Percentiles rank a stretch among this genome's conserved stretches.
Evolutionary conservation across 2,888 invertebrate species (phyloP).

Genomic region (Ochropacha duplaris): DNA sequence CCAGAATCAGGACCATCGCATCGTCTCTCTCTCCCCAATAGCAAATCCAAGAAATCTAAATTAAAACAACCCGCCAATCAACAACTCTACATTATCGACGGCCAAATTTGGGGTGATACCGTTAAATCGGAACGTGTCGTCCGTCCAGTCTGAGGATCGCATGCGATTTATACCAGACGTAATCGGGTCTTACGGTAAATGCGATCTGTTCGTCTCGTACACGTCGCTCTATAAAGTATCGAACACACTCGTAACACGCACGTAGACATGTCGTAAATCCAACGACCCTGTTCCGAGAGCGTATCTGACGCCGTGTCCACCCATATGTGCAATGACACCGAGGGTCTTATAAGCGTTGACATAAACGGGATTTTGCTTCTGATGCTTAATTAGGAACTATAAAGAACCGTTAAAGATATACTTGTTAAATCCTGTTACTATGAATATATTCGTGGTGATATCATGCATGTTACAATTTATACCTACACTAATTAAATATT

Average conservation of each 20-base stretch:
- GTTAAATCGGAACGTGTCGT: conserved; percentile 58
- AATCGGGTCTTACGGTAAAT: conserved; percentile 72
- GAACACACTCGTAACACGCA: conserved; percentile 19
- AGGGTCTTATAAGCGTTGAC: conserved; percentile 1
- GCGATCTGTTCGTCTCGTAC: conserved; percentile 41
- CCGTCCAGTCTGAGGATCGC: conserved; percentile 21
- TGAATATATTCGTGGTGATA: neutral
- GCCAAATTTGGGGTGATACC: conserved; percentile 69
- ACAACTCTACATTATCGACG: conserved; percentile 26
- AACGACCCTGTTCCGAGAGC: conserved; percentile 4
- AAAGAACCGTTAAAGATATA: neutral
- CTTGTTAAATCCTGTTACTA: neutral
- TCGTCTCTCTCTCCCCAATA: neutral
- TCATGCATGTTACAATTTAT: neutral
- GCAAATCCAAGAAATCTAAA: neutral
- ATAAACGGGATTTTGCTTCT: neutral
- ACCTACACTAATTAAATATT: neutral
- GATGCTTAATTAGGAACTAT: neutral
- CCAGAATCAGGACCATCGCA: neutral
- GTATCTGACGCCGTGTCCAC: neutral
- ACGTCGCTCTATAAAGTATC: conserved; percentile 47
- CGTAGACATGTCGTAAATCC: conserved; percentile 4
- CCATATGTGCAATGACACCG: conserved; percentile 1
- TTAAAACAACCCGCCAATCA: conserved; percentile 12
- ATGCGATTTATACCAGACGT: conserved; percentile 72